Evolutionary conservation across 2,797 vertebrate genomes (phyloP), one percentile per base, ranked within the genome.

Genomic region (Spizella passerina): DNA sequence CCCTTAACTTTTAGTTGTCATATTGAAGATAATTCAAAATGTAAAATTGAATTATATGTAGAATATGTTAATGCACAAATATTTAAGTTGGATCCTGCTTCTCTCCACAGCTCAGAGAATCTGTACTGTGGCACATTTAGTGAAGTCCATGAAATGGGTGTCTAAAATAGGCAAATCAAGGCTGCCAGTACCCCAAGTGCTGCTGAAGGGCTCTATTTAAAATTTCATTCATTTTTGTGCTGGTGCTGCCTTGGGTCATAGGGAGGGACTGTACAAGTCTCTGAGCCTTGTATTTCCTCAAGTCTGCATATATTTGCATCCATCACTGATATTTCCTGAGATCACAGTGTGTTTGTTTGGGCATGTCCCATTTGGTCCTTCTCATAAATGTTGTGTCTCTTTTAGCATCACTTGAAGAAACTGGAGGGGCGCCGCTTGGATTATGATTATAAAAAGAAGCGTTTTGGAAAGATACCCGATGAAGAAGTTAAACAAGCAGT

Each of bases 401-500:
- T n/a, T 36, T n/a, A 99, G 99, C 99, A 99, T 95, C 99, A 99
- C 94, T 93, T 99, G 94, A 99, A 98, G 98, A 99, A 99, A 92
- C 97, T 99, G 92, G 99, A 99, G 97, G 99, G 99, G 32, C 99
- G 99, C 3, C 98, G 99, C 65, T 98, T 99, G 97, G 99, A 99
- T 98, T 99, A 99, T 3, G 99, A 99, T 97, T 99, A 99, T 83
- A 99, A 99, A 96, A 99, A 98, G 98, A 99, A 98, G 91, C 98
- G 99, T 26, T 98, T 98, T 90, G 99, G 99, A 72, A 99, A 99
- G 97, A 98, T 99, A 63, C 98, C 99, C 0, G 98, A 99, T 6
- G 99, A 99, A 96, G 99, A 99, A 96, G 98, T 99, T 90, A 98
- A 93, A 85, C 99, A 99, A 97, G 99, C 99, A 0, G 98, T 99